Evolutionary conservation across 2,113 vertebrate species (phyloP).

Genomic region (Myrmophylax atrothorax): DNA sequence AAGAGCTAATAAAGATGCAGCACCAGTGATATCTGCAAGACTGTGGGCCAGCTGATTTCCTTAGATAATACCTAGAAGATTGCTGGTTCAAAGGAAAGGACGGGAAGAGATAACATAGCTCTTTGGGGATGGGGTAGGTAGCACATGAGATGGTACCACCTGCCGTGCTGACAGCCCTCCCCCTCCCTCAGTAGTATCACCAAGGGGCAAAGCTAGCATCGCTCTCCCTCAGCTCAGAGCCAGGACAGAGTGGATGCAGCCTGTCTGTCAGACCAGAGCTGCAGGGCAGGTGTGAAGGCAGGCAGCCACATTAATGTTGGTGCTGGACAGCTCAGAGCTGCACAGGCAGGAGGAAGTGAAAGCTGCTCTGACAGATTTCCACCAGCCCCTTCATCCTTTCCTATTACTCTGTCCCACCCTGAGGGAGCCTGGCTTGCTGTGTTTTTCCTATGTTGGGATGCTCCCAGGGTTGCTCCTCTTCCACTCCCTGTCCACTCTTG

Average conservation of each 20-base stretch:
- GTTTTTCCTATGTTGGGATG: background rate
- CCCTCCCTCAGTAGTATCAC: background rate
- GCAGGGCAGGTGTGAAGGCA: accelerated
- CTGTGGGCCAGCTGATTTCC: background rate
- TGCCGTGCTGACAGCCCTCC: background rate
- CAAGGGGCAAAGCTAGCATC: background rate
- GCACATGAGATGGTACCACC: background rate
- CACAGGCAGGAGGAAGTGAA: background rate
- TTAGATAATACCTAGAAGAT: background rate
- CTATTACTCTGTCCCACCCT: background rate
- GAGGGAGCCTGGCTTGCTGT: background rate
- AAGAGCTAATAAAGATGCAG: conserved; percentile 42
- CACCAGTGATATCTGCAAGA: background rate
- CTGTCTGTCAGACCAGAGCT: background rate
- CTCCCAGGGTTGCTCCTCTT: background rate
- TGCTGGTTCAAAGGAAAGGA: background rate
- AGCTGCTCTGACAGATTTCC: background rate
- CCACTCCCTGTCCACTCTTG: background rate
- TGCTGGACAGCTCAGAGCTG: background rate
- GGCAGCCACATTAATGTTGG: background rate
- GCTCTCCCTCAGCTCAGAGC: background rate
- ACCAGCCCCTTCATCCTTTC: background rate
- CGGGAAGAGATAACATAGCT: background rate
- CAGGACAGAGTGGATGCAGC: background rate
- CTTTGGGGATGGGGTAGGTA: background rate